phyloP scores from a whole-genome alignment of 2,113 vertebrate genomes.

The Lampris incognitus region DNA sequence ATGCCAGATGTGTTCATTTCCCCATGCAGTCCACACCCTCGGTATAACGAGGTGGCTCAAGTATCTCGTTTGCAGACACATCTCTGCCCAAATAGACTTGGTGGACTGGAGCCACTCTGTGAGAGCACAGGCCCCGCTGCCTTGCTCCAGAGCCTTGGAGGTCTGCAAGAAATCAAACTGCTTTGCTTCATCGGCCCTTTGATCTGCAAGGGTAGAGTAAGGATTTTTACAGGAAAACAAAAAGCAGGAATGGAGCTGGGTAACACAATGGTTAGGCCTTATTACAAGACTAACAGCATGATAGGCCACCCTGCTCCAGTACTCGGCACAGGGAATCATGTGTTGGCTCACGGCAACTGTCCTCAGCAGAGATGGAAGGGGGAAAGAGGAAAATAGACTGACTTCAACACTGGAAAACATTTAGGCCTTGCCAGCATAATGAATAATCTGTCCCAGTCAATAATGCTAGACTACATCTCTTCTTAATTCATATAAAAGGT shows the following conservation, averaged over 20 bases:
- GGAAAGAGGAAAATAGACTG: constrained; percentile 70
- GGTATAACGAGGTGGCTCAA: constrained; percentile 71
- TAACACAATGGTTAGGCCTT: constrained; percentile 36
- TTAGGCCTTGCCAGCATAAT: constrained; percentile 72
- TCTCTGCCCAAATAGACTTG: constrained; percentile 75
- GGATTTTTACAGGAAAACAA: constrained; percentile 56
- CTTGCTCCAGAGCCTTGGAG: constrained; percentile 65
- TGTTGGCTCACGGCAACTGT: constrained; percentile 70
- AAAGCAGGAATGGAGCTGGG: constrained; percentile 33
- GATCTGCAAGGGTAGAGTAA: constrained; percentile 47
- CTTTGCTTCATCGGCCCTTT: constrained; percentile 49
- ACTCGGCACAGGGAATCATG: constrained; percentile 65
- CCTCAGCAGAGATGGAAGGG: constrained; percentile 53
- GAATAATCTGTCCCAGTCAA: constrained; percentile 75
- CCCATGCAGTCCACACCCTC: constrained; percentile 69
- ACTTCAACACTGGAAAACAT: constrained; percentile 78
- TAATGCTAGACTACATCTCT: constrained; percentile 48
- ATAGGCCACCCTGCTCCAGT: constrained; percentile 58
- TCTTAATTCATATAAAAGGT: constrained; percentile 26
- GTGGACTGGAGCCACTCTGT: constrained; percentile 60
- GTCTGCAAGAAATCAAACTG: constrained; percentile 55
- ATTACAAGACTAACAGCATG: constrained; percentile 50
- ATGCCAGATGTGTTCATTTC: constrained; percentile 71
- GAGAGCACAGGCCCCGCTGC: constrained; percentile 67
- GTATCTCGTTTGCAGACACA: constrained; percentile 73